Conservation (phyloP, 1,140 invertebrate species). For the Augochlora pura region DNA sequence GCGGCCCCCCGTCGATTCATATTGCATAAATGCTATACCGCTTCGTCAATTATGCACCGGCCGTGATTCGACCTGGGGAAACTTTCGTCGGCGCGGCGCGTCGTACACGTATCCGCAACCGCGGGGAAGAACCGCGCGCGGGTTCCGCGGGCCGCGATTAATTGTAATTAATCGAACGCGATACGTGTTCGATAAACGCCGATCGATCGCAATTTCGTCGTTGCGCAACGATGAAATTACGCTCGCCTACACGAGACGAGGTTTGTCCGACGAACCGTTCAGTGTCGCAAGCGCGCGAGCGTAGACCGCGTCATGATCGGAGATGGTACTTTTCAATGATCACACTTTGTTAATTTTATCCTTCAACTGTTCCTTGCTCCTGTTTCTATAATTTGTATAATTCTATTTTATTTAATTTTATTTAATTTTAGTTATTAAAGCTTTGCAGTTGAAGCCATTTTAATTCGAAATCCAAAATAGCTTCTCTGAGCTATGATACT, state of each 20-base stretch:
- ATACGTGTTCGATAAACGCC: slow-evolving; percentile 11
- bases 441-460: too few relatives aligned
- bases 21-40: slow-evolving; percentile 58
- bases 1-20: slow-evolving; percentile 30
- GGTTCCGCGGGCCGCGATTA: slow-evolving; percentile 8
- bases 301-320: too few relatives aligned
- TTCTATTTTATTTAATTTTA: too few relatives aligned
- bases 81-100: neutral
- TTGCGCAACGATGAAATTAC: slow-evolving; percentile 31
- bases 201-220: slow-evolving; percentile 19
- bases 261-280: neutral
- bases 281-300: too few relatives aligned
- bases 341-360: too few relatives aligned
- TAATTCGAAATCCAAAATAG: too few relatives aligned
- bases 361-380: too few relatives aligned
- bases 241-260: neutral
- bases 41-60: slow-evolving; percentile 56
- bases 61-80: slow-evolving; percentile 2
- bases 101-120: neutral
- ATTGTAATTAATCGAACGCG: slow-evolving; percentile 2
- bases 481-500: too few relatives aligned
- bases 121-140: neutral
- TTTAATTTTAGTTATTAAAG: too few relatives aligned
- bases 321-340: too few relatives aligned
- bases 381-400: too few relatives aligned